These are phyloP conservation scores for Phyllotis vaccarum DNA, from an alignment of 2,797 vertebrate genomes.

Conservation along the genomic window DNA sequence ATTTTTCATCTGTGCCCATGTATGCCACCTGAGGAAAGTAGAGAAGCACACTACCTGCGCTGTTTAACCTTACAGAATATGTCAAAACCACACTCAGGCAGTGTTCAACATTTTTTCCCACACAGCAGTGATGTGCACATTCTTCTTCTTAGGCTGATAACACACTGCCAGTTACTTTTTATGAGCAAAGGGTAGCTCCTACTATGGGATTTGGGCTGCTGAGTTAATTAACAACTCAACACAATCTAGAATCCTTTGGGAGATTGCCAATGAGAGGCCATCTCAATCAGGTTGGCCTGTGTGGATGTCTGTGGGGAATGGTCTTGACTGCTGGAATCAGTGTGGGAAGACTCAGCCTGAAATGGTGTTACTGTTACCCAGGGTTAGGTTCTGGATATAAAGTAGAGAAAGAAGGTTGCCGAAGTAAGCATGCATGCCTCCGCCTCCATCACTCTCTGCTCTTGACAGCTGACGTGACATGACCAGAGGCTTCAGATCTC, in stretches of 20 bases:
- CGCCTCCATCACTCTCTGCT: too few species aligned
- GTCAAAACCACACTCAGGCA: background rate
- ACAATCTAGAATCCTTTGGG: background rate
- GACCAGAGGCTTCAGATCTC: too few species aligned
- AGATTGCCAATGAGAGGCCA: background rate
- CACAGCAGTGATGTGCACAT: background rate
- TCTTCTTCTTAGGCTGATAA: background rate
- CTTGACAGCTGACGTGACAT: background rate
- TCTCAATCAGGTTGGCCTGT: background rate
- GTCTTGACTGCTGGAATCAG: background rate
- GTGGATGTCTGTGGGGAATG: background rate
- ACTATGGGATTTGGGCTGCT: background rate
- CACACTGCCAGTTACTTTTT: conserved; percentile 17
- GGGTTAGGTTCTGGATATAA: background rate
- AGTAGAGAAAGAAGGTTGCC: background rate
- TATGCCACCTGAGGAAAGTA: background rate
- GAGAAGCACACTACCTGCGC: fast-evolving
- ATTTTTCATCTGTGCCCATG: background rate
- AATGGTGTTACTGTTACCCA: too few species aligned
- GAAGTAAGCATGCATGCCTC: too few species aligned
- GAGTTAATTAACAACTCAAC: background rate
- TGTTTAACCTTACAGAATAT: background rate
- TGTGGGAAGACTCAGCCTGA: background rate
- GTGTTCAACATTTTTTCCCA: background rate
- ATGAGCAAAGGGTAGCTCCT: background rate